Percentiles rank a stretch among this genome's conserved stretches.
These are phyloP conservation scores for Drosophila pachea DNA, from an alignment of 1,140 invertebrate species.

Conservation along the genomic window DNA sequence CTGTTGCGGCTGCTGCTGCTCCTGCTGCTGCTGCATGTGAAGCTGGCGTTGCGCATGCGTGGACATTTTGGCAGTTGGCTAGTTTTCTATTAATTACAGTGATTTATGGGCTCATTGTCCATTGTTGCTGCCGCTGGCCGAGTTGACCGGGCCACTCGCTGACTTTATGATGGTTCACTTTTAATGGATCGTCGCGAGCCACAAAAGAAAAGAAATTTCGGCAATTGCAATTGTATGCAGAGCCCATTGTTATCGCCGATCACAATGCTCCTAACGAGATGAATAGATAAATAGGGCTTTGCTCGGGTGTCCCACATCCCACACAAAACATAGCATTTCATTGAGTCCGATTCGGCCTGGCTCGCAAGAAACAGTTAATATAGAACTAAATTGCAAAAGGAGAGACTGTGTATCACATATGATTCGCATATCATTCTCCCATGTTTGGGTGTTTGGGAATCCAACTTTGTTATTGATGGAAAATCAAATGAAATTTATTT, in stretches of 20 bases:
- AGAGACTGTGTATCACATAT: too few relatives aligned
- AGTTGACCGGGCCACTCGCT: constrained; percentile 1
- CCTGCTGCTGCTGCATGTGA: constrained; percentile 3
- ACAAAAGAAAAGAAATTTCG: constrained; percentile 40
- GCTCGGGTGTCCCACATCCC: neutral
- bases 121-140: constrained; percentile 58
- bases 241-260: constrained; percentile 40
- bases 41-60: constrained; percentile 47
- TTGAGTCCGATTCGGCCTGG: neutral
- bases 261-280: constrained; percentile 22
- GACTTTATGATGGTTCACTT: constrained; percentile 34
- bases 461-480: too few relatives aligned
- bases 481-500: too few relatives aligned
- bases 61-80: constrained; percentile 52
- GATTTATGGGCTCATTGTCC: constrained; percentile 78
- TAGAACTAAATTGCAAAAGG: too few relatives aligned
- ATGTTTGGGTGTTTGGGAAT: too few relatives aligned
- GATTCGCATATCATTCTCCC: too few relatives aligned
- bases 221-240: constrained; percentile 20
- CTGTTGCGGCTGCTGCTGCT: constrained; percentile 31
- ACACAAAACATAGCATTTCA: neutral
- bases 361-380: too few relatives aligned
- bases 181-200: constrained; percentile 25
- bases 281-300: constrained; percentile 36
- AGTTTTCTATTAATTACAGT: constrained; percentile 78